Evolutionary conservation across 2,113 vertebrate genomes (phyloP).

Genomic region (Pardalotus punctatus): DNA sequence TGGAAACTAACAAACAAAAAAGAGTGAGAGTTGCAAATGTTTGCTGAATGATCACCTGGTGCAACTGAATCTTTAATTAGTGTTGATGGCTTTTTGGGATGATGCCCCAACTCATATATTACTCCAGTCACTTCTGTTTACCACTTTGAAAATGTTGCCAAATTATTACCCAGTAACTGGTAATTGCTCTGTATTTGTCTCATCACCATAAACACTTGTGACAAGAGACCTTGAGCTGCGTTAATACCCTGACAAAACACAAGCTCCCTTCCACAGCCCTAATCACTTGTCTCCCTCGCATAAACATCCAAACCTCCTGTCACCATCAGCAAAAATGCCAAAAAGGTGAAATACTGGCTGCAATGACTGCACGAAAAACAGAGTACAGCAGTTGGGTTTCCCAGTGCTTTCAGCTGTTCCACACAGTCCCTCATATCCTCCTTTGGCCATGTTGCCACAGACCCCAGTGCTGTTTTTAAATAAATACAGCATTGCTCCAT

Average conservation of each 20-base stretch:
- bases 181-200: constrained; percentile 32
- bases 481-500: background rate
- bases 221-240: background rate
- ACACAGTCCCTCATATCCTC: background rate
- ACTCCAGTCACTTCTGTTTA: constrained; percentile 25
- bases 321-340: constrained; percentile 1
- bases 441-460: background rate
- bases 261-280: background rate
- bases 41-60: constrained; percentile 9
- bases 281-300: background rate
- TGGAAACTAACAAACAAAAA: background rate
- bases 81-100: background rate
- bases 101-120: background rate
- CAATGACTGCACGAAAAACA: background rate
- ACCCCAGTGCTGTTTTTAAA: background rate
- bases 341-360: background rate
- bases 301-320: background rate
- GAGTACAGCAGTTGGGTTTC: background rate
- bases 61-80: background rate
- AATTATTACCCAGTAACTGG: background rate
- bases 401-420: background rate
- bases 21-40: background rate
- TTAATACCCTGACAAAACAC: background rate
- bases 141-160: background rate
- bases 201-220: constrained; percentile 33